Base-by-base conservation (phyloP, 2,113 vertebrate species). In the Sapayoa aenigma region DNA sequence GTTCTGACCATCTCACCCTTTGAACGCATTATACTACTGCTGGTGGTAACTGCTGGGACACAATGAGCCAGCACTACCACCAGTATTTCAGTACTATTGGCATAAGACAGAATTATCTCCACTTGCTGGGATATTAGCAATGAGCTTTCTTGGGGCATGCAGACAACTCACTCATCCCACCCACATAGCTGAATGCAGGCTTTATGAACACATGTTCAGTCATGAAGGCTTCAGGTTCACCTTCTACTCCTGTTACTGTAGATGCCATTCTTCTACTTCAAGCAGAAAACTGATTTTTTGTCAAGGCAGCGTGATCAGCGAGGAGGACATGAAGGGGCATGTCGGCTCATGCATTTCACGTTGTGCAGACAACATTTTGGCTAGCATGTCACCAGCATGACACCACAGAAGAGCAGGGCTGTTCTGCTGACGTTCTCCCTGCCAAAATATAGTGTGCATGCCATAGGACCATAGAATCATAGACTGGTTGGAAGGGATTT, bases 351-450 rank as follows among this genome's bases (percentile, higher is more conserved):
- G 30, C 42, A 82, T 21, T 18, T 63, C 55, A 44, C 37, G 37
- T 17, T n/a, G 10, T 5, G 1, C 17, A 33, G 25, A 13, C 28
- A n/a, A 9, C 20, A 21, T 58, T 73, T 58, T 0, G 1, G 17
- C 14, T 74, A 11, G 9, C 33, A 37, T 8, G 20, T 23, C 75
- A 33, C 25, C 42, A 50, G 6, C 28, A 35, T 7, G 18, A 21
- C 81, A 31, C 30, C 44, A 58, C 0, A 0, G 59, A 72, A 55
- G 4, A 14, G 41, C 12, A 33, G 33, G 33, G 22, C 18, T 5
- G 0, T 49, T 84, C 49, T 63, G 39, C n/a, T 69, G 39, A 69
- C 1, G 0, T n/a, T 65, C 31, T 58, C 49, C n/a, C 49, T 74
- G 60, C 16, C 25, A 37, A 28, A 87, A 74, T 0, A 1, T n/a